phyloP scores from a whole-genome alignment of 2,113 vertebrate genomes.

The Haemorhous mexicanus region DNA sequence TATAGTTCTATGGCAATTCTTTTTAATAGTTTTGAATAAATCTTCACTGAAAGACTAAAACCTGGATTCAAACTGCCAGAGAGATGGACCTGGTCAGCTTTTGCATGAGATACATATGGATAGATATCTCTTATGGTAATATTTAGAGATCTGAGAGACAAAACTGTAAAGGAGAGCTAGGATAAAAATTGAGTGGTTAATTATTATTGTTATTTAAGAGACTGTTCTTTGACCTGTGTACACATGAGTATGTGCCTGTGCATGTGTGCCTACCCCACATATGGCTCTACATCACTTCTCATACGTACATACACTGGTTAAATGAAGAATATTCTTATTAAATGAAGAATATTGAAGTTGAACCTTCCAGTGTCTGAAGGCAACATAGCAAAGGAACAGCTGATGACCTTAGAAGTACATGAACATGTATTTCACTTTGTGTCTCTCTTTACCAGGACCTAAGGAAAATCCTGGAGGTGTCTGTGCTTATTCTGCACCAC shows the following conservation, averaged over 20 bases:
- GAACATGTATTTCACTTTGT: fast-evolving
- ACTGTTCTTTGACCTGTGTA: background rate
- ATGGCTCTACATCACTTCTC: background rate
- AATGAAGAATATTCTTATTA: background rate
- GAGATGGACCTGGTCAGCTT: background rate
- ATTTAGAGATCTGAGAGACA: background rate
- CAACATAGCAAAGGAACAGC: background rate
- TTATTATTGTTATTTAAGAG: background rate
- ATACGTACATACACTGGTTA: background rate
- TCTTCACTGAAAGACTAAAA: background rate
- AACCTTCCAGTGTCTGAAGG: background rate
- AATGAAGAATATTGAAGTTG: background rate
- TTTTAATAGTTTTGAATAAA: background rate
- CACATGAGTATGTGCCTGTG: fast-evolving
- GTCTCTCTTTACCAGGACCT: background rate
- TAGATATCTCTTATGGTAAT: background rate
- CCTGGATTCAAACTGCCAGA: background rate
- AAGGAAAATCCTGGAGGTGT: background rate
- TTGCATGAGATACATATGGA: background rate
- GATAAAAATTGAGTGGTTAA: background rate
- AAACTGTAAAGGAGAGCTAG: background rate
- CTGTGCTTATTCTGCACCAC: background rate
- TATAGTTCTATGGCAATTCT: background rate
- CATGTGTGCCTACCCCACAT: fast-evolving
- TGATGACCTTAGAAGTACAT: background rate